Base-by-base conservation (phyloP, 2,113 vertebrate genomes). In the Sprattus sprattus region DNA sequence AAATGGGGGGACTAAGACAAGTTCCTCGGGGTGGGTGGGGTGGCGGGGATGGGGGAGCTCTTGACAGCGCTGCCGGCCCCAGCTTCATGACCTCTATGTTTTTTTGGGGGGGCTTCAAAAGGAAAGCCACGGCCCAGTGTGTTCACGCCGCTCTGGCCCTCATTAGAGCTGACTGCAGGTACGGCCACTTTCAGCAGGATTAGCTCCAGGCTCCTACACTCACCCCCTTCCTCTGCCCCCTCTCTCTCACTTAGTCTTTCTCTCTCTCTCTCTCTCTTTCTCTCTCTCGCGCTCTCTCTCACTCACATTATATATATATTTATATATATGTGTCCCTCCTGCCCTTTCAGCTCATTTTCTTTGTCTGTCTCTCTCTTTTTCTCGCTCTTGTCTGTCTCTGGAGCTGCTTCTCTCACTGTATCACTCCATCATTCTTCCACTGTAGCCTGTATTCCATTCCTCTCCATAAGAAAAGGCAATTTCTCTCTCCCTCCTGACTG, bases 131-230 rank as follows among this genome's bases (percentile, higher is more conserved):
- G 2, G n/a, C 64, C 28, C 7, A 10, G 64, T 28, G n/a, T 67
- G 64, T 28, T 67, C n/a, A 13, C 7, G 22, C 22, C 64, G n/a
- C 64, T 28, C 22, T 8, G 64, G 64, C 64, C n/a, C 88, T 86
- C 64, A 83, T 85, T 88, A 88, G 83, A 81, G 83, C 64, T 45
- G 67, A 54, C 44, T 80, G 50, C 85, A 86, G 85, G 85, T 85
- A 60, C 46, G 54, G 25, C 75, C 60, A 78, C 64, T 71, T 54
- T 46, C 83, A 28, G 52, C 7, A 25, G 67, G 81, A 85, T 85
- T 50, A 81, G 20, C 50, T 28, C 25, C 81, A 82, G 83, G 81
- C 44, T 60, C 46, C 47, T 2, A 7, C 64, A 52, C 57, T 10
- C n/a, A 39, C 83, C 71, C 57, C 11, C 46, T 32, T 18, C 45